Evolutionary conservation across 2,888 invertebrate genomes (phyloP), one percentile per base, ranked within the genome.

Genomic region (Phengaris alcon): DNA sequence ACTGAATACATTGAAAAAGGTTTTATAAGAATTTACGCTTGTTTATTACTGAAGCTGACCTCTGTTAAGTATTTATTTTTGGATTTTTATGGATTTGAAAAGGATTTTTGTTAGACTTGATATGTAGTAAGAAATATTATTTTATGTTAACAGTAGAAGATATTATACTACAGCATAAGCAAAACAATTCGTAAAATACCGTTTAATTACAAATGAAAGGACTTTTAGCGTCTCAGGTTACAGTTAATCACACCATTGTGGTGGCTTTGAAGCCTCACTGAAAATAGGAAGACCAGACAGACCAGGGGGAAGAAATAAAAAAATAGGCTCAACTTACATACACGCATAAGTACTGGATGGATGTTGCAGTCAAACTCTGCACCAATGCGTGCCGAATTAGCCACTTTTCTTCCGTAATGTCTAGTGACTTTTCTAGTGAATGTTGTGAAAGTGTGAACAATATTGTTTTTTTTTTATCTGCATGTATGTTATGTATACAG

Each of bases 201-300:
- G 77, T 76, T 73, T 74, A 73, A 73, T 59, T 74, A 75, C 76
- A 75, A 76, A 79, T 78, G 78, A 79, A 79, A 79, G 80, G 79
- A 78, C 77, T 79, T 77, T 78, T 77, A 73, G 77, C 77, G 82
- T 79, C 81, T 79, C 81, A 79, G 70, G 70, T 78, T 79, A 81
- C 77, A 79, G 86, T 86, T 89, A 90, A 91, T 90, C 90, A 89
- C 83, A 82, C 86, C 86, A 87, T 88, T 88, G 89, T 90, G 86
- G 85, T 80, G 79, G 81, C 81, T 90, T 90, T 90, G 90, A 90
- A 88, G 90, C 87, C 86, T 84, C 82, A 82, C 82, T 81, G 83
- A 85, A 85, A 88, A 88, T 86, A 84, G 85, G 85, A 88, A 87
- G 90, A 89, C 89, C 89, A 91, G 92, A 90, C 91, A 85, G 87